phyloP scores from a whole-genome alignment of 2,888 invertebrate genomes.

The Apodemia zela region DNA sequence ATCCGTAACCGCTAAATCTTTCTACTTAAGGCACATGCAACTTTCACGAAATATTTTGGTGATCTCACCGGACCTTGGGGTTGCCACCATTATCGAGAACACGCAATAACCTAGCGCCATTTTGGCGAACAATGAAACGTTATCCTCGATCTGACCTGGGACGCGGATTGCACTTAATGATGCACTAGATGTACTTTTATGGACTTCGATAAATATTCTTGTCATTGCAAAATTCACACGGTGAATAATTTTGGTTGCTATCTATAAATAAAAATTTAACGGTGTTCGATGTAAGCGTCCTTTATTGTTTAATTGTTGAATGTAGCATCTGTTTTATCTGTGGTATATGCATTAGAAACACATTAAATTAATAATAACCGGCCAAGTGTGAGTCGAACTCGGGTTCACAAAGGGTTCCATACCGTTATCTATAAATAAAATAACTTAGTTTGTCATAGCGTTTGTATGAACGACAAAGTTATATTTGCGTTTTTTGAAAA shows the following conservation, averaged over 20 bases:
- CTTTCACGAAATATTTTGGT: conserved; percentile 54
- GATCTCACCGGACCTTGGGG: conserved; percentile 55
- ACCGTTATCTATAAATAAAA: no score
- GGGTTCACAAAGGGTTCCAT: no score
- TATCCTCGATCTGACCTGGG: conserved; percentile 28
- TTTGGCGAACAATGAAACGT: conserved; percentile 40
- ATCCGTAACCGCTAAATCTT: conserved; percentile 31
- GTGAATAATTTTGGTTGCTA: neutral
- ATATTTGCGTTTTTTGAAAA: no score
- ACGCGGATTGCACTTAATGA: conserved; percentile 16
- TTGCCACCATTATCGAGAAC: conserved; percentile 41
- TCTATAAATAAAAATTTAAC: neutral
- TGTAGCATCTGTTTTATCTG: no score
- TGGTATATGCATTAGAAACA: no score
- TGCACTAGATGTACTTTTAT: conserved; percentile 26
- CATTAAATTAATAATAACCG: no score
- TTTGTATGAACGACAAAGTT: no score
- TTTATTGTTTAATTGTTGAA: no score
- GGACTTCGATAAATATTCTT: conserved; percentile 16
- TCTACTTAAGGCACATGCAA: conserved; percentile 28
- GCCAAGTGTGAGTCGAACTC: no score
- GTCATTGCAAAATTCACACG: conserved; percentile 1
- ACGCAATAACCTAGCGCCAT: conserved; percentile 43
- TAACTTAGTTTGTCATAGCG: no score
- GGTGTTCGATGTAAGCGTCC: neutral